phyloP scores from a whole-genome alignment of 1,140 invertebrate species.

The Lerema accius region DNA sequence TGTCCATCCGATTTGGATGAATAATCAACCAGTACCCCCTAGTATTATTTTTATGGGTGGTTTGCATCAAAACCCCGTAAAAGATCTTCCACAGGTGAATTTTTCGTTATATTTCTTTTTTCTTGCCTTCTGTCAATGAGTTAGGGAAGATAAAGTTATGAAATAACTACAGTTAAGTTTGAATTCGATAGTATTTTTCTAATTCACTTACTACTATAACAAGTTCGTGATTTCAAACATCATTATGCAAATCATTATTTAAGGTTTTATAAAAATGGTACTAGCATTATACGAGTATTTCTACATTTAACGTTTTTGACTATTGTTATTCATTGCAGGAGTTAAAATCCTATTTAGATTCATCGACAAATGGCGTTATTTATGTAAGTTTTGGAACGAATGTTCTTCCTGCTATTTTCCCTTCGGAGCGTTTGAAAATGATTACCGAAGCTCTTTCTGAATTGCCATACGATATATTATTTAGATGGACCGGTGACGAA shows the following conservation, averaged over 20 bases:
- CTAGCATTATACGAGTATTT: too few relatives aligned
- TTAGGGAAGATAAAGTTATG: too few relatives aligned
- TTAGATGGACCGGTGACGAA: conserved; percentile 68
- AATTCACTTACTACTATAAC: too few relatives aligned
- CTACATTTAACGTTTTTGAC: too few relatives aligned
- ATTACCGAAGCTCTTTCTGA: conserved; percentile 68
- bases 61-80: conserved; percentile 65
- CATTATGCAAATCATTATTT: too few relatives aligned
- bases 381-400: conserved; percentile 82
- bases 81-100: conserved; percentile 41
- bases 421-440: conserved; percentile 49
- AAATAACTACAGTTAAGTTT: too few relatives aligned
- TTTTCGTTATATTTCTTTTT: too few relatives aligned
- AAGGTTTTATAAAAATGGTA: too few relatives aligned
- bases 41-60: conserved; percentile 71
- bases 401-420: conserved; percentile 64
- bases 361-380: conserved; percentile 50
- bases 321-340: conserved; percentile 10
- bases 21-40: conserved; percentile 65
- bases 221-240: too few relatives aligned
- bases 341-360: conserved; percentile 23
- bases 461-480: conserved; percentile 71
- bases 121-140: too few relatives aligned
- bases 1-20: conserved; percentile 65
- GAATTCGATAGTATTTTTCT: too few relatives aligned